These are phyloP conservation scores for Solenopsis fugax DNA, from an alignment of 1,140 invertebrate species.

Conservation along the genomic window DNA sequence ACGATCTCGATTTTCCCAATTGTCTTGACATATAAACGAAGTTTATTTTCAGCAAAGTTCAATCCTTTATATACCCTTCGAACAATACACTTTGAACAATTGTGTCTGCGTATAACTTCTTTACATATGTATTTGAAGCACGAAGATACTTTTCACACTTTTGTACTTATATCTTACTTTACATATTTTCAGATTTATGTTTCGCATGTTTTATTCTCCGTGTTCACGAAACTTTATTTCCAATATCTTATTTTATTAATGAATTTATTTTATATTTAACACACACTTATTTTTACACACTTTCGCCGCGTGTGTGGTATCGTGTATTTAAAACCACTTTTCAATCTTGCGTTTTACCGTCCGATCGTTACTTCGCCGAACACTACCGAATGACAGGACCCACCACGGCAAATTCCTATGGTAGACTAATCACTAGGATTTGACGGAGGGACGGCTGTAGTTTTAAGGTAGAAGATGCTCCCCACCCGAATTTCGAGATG, in stretches of 20 bases:
- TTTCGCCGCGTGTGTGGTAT: not conserved
- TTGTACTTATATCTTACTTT: not conserved
- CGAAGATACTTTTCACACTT: not conserved
- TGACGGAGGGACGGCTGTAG: slow-evolving; percentile 13
- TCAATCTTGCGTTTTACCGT: not conserved
- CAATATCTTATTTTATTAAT: not conserved
- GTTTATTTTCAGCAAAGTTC: not conserved
- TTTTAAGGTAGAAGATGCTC: slow-evolving; percentile 52
- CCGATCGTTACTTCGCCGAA: not conserved
- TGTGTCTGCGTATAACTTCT: not conserved
- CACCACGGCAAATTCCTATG: not conserved
- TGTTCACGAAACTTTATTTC: not conserved
- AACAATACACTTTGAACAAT: not conserved
- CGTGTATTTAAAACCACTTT: not conserved
- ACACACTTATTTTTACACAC: not conserved
- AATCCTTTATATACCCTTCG: too few species aligned
- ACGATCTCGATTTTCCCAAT: not conserved
- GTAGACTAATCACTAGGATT: slow-evolving; percentile 23
- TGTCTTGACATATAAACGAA: not conserved
- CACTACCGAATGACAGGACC: slow-evolving; percentile 28
- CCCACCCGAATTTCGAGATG: slow-evolving; percentile 42
- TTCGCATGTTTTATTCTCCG: not conserved
- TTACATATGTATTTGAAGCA: not conserved
- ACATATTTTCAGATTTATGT: not conserved
- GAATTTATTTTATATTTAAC: not conserved